These are phyloP conservation scores for Limanda limanda DNA, from an alignment of 2,113 vertebrate species.

Conservation along the genomic window DNA sequence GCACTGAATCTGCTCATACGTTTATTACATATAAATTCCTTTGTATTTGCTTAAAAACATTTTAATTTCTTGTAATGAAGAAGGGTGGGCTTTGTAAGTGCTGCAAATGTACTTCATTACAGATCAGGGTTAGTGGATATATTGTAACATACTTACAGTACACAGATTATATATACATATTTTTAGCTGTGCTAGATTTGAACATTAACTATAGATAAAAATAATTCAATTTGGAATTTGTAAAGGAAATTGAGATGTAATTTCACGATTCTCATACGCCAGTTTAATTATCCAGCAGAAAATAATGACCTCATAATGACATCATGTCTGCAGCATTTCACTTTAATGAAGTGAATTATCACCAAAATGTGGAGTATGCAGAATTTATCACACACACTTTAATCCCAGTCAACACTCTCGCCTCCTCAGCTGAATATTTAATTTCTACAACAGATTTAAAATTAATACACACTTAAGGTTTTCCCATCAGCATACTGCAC, in stretches of 20 bases:
- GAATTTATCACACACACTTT: slow-evolving; percentile 12
- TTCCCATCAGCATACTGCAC: slow-evolving; percentile 9
- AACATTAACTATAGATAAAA: too few species aligned
- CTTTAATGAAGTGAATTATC: slow-evolving; percentile 11
- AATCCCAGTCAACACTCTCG: slow-evolving; percentile 2
- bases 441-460: slow-evolving; percentile 21
- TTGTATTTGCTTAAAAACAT: too few species aligned
- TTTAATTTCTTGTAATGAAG: too few species aligned
- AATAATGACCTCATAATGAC: slow-evolving; percentile 19
- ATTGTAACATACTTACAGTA: too few species aligned
- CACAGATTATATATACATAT: too few species aligned
- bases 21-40: too few species aligned
- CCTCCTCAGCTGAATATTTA: slow-evolving; percentile 5
- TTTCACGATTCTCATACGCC: slow-evolving; percentile 1
- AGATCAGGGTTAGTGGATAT: too few species aligned
- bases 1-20: too few species aligned
- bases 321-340: slow-evolving; percentile 37
- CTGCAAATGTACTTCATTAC: too few species aligned
- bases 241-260: neutral
- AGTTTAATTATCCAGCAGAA: slow-evolving; percentile 7
- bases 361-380: neutral
- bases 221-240: too few species aligned
- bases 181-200: too few species aligned
- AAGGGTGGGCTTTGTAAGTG: too few species aligned
- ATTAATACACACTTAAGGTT: neutral